Evolutionary conservation across 2,888 invertebrate genomes (phyloP).

Genomic region (Tachina fera): DNA sequence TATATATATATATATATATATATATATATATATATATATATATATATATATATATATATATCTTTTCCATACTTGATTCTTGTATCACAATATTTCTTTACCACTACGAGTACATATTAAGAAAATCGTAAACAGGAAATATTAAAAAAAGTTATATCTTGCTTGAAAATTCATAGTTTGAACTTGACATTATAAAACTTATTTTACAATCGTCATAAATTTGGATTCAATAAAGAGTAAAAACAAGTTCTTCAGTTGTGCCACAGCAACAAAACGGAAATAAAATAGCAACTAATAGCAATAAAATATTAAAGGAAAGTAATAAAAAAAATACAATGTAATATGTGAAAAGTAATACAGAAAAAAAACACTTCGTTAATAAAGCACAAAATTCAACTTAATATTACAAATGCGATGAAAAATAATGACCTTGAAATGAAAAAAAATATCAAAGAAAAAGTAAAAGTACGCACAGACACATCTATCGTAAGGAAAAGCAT

Average conservation of each 20-base stretch:
- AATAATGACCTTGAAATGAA: background rate
- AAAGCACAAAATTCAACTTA: background rate
- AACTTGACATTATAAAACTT: background rate
- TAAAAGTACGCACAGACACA: background rate
- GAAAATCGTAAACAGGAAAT: too few relatives aligned
- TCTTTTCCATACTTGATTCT: too few relatives aligned
- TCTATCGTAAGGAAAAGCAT: too few relatives aligned
- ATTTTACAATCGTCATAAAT: background rate
- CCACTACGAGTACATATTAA: too few relatives aligned
- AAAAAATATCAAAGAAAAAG: background rate
- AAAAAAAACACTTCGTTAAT: too few relatives aligned
- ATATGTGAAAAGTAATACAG: background rate
- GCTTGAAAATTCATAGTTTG: background rate
- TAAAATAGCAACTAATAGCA: background rate
- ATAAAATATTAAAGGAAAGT: background rate
- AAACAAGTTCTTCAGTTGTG: background rate
- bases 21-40: too few relatives aligned
- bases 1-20: too few relatives aligned
- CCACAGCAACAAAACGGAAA: background rate
- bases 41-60: too few relatives aligned
- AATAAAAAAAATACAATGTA: background rate
- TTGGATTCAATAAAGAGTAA: background rate
- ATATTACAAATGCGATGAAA: background rate
- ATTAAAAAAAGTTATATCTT: too few relatives aligned
- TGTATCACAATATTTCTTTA: too few relatives aligned